phyloP scores from a whole-genome alignment of 2,888 invertebrate species.

The Luperina nickerlii region DNA sequence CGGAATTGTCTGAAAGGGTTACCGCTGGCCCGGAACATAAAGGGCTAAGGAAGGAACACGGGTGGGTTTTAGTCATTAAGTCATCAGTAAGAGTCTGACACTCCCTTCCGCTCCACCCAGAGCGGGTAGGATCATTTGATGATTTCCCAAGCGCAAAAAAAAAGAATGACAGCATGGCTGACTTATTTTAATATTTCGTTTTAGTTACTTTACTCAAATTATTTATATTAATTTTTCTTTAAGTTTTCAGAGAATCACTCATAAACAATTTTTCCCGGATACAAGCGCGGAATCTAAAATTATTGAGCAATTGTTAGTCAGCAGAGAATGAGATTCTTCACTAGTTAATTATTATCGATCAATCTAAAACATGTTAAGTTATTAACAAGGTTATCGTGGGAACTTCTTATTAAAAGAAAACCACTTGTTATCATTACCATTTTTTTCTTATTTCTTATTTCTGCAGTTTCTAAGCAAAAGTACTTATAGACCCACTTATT shows the following conservation, averaged over 20 bases:
- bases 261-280: not conserved
- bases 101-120: no score
- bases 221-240: not conserved
- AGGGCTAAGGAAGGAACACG: no score
- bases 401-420: not conserved
- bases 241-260: not conserved
- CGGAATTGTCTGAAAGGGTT: no score
- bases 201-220: not conserved
- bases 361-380: not conserved
- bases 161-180: no score
- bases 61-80: no score
- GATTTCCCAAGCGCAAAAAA: no score
- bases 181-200: not conserved
- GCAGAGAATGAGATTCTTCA: not conserved
- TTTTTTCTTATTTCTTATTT: not conserved
- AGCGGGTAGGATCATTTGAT: no score
- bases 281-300: not conserved
- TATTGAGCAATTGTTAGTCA: conserved; percentile 2
- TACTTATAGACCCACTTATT: conserved; percentile 17
- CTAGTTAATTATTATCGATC: not conserved
- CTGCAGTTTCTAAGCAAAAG: not conserved
- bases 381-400: not conserved
- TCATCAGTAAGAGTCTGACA: no score
- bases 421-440: not conserved
- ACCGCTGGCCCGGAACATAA: no score